phyloP scores from a whole-genome alignment of 2,888 invertebrate species.

The Drosophila antonietae region DNA sequence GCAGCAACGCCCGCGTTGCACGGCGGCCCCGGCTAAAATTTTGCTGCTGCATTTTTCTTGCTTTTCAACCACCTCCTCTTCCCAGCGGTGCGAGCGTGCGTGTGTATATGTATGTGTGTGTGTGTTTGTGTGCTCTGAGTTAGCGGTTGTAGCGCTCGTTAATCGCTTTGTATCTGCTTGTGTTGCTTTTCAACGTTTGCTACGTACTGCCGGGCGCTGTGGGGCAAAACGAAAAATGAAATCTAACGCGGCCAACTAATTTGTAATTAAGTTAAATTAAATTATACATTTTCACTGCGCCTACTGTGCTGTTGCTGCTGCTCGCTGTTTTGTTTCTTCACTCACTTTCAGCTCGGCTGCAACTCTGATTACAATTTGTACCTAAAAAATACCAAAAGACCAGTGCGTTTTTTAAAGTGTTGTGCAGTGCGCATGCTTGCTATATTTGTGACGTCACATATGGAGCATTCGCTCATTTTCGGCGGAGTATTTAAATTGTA shows the following conservation, averaged over 20 bases:
- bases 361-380: constrained; percentile 39
- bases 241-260: constrained; percentile 66
- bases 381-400: constrained; percentile 51
- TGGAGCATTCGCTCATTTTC: background rate
- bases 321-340: constrained; percentile 47
- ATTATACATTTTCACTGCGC: constrained; percentile 74
- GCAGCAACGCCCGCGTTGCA: constrained; percentile 59
- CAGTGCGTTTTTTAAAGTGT: constrained; percentile 8
- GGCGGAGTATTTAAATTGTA: constrained; percentile 20
- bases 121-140: constrained; percentile 19
- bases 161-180: constrained; percentile 36
- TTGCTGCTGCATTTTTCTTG: constrained; percentile 62
- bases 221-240: constrained; percentile 56
- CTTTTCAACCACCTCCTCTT: constrained; percentile 39
- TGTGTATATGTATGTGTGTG: constrained; percentile 3
- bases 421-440: constrained; percentile 46
- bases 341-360: constrained; percentile 26
- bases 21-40: constrained; percentile 51
- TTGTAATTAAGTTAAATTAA: constrained; percentile 76
- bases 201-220: constrained; percentile 51
- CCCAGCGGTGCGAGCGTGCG: constrained; percentile 2
- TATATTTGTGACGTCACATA: constrained; percentile 25
- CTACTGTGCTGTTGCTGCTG: constrained; percentile 51
- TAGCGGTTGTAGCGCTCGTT: constrained; percentile 34
- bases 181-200: constrained; percentile 58